Percentiles rank a stretch among this genome's conserved stretches.
These are phyloP conservation scores for Drosophila algonquin DNA, from an alignment of 2,888 invertebrate species.

Conservation along the genomic window DNA sequence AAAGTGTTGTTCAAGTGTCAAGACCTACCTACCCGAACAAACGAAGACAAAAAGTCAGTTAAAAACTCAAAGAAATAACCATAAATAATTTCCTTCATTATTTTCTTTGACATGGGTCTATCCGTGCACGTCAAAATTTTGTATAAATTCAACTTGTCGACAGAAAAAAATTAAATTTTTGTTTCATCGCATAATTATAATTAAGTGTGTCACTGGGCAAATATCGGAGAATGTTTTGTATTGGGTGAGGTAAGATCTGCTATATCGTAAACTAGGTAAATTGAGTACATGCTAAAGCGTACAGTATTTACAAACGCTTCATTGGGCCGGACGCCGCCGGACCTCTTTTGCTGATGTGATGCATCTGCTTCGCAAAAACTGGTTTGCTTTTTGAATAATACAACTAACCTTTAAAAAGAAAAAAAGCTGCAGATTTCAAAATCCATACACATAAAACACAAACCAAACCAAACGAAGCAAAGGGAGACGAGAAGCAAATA, in stretches of 20 bases:
- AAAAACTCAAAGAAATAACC: constrained; percentile 2
- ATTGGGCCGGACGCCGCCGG: constrained; percentile 27
- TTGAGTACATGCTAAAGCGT: constrained; percentile 24
- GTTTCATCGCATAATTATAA: background rate
- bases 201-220: background rate
- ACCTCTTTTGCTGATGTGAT: constrained; percentile 44
- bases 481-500: constrained; percentile 40
- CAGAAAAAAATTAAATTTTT: constrained; percentile 16
- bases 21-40: background rate
- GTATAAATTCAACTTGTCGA: background rate
- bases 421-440: constrained; percentile 47
- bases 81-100: constrained; percentile 2
- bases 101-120: constrained; percentile 1
- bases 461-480: constrained; percentile 21
- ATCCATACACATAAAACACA: constrained; percentile 41
- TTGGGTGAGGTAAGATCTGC: constrained; percentile 39
- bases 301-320: constrained; percentile 25
- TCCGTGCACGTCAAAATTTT: background rate
- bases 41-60: constrained; percentile 5
- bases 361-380: constrained; percentile 39
- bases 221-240: background rate
- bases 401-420: constrained; percentile 56
- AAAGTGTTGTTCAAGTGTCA: background rate
- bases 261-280: constrained; percentile 43
- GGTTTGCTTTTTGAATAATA: constrained; percentile 55